phyloP scores from a whole-genome alignment of 2,797 vertebrate genomes.

The Diceros bicornis region DNA sequence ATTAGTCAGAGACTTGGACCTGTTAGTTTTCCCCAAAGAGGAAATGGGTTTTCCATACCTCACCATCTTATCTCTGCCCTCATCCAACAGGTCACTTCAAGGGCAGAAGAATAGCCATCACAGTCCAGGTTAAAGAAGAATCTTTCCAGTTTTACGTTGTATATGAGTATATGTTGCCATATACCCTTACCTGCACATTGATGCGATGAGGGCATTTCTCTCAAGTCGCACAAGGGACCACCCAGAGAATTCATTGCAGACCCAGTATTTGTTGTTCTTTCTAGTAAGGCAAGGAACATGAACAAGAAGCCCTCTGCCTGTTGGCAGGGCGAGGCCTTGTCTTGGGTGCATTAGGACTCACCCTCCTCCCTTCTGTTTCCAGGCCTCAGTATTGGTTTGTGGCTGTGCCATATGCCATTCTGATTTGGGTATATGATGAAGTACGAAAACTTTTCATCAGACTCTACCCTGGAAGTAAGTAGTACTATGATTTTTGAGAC shows the following conservation, averaged over 20 bases:
- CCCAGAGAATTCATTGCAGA: background rate
- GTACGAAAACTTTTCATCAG: constrained; percentile 91
- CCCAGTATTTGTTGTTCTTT: background rate
- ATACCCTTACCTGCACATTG: constrained; percentile 92
- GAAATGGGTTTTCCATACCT: background rate
- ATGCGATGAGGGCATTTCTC: constrained; percentile 76
- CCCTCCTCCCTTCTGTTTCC: background rate
- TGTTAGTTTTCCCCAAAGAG: background rate
- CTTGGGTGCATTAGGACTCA: background rate
- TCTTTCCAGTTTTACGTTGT: background rate
- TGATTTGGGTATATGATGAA: constrained; percentile 92
- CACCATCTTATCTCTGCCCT: background rate
- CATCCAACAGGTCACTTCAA: background rate
- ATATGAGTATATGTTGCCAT: constrained; percentile 80
- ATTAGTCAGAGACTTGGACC: background rate
- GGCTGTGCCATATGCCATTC: constrained; percentile 87
- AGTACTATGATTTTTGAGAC: background rate
- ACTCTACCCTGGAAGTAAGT: constrained; percentile 92
- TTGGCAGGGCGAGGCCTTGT: background rate
- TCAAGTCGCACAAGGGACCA: background rate
- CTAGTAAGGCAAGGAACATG: background rate
- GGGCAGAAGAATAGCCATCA: background rate
- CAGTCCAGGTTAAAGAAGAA: background rate
- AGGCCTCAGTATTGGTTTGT: constrained; percentile 92
- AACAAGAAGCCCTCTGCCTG: background rate